Evolutionary conservation across 2,888 invertebrate species (phyloP).

Genomic region (Ophion ventricosus): DNA sequence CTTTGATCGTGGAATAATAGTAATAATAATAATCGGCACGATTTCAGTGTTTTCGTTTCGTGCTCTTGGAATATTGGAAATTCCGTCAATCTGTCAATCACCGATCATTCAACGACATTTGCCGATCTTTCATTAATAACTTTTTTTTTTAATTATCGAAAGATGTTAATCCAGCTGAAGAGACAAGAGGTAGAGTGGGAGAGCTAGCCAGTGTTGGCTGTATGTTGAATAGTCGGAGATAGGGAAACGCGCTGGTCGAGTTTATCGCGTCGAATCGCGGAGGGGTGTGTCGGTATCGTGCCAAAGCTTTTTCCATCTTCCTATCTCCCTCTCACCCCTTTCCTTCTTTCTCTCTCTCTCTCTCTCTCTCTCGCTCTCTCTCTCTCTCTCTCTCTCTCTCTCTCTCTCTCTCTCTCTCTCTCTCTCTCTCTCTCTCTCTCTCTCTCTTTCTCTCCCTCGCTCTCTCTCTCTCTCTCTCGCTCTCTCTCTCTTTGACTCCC

Average conservation of each 20-base stretch:
- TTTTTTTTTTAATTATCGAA: neutral
- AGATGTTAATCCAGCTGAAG: conserved; percentile 19
- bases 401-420: too few species aligned
- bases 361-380: conserved; percentile 26
- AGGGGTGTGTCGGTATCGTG: conserved; percentile 66
- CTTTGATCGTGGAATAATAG: neutral
- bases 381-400: too few species aligned
- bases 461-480: conserved; percentile 25
- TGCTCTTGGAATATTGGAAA: neutral
- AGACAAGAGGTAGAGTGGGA: conserved; percentile 21
- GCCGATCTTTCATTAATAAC: neutral
- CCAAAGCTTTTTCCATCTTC: conserved; percentile 40
- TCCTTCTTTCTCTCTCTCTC: conserved; percentile 38
- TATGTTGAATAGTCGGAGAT: conserved; percentile 44
- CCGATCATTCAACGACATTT: neutral
- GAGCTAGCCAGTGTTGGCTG: conserved; percentile 6
- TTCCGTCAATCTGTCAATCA: too few species aligned
- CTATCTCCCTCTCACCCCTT: conserved; percentile 36
- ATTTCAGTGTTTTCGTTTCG: neutral
- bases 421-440: conserved; percentile 37
- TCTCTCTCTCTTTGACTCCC: conserved; percentile 3
- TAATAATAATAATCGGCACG: neutral
- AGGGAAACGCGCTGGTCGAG: conserved; percentile 63
- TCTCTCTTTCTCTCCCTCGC: conserved; percentile 38
- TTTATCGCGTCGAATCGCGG: conserved; percentile 65